Base-by-base conservation (phyloP, 2,113 vertebrate species). In the Sylvia atricapilla region DNA sequence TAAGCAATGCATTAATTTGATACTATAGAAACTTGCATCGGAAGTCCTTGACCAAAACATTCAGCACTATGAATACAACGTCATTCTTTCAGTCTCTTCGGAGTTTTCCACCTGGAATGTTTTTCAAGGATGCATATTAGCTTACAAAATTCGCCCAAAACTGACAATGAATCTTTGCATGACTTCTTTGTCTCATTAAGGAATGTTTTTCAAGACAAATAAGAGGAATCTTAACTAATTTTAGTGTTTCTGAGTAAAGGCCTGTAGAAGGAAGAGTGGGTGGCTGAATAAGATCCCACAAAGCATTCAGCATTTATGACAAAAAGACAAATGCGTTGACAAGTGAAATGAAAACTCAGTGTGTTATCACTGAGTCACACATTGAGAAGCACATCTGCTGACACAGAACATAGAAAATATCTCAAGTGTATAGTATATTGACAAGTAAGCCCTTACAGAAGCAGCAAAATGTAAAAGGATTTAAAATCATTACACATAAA, bases 231-330 rank as follows among this genome's bases (percentile, higher is more conserved):
- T 87, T 96, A 69, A 81, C 56, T 92, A 77, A 96, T 87, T 83
- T 62, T 67, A 49, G n/a, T 72, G 68, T 81, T 93, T 92, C 92
- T 86, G 72, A 80, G 92, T 93, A 93, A 81, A 91, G 31, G 53
- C 6, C 41, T 91, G 35, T 24, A 55, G 21, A 87, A 89, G 63
- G 77, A 95, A 87, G 85, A 82, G 77, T 90, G 77, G 80, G 85
- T 88, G 83, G 89, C 67, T 96, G 90, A 93, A 60, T 84, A 95
- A 94, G 80, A 85, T 72, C 46, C 72, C 52, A 50, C 60, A 93
- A 87, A 78, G 49, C 33, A n/a, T 78, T 52, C 50, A 80, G 50
- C 35, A 44, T 79, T 92, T 85, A 73, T 87, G 84, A 94, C n/a
- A 60, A 53, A 73, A 76, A 86, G 30, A 62, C 50, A 91, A 89